Evolutionary conservation across 1,140 invertebrate genomes (phyloP).

Genomic region (Drosophila kurseongensis): DNA sequence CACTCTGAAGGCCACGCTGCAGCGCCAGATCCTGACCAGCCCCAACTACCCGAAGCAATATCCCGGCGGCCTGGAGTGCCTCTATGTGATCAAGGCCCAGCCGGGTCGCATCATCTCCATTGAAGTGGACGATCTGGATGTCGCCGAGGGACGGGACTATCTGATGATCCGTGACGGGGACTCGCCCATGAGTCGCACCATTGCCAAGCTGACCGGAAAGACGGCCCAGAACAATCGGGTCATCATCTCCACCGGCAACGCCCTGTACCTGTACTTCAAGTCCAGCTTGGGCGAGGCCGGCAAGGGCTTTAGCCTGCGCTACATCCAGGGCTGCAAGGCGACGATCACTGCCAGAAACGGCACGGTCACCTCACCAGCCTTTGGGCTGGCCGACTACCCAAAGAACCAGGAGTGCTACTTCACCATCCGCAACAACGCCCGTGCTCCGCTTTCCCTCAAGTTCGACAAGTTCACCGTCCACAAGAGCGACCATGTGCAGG

Average conservation of each 20-base stretch:
- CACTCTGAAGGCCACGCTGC: constrained; percentile 91
- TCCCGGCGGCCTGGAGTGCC: constrained; percentile 96
- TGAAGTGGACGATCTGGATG: constrained; percentile 95
- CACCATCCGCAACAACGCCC: constrained; percentile 92
- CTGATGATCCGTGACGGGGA: constrained; percentile 95
- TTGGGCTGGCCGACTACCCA: constrained; percentile 92
- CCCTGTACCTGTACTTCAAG: constrained; percentile 96
- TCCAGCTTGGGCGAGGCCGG: constrained; percentile 94
- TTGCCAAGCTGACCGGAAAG: constrained; percentile 93
- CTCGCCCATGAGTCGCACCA: constrained; percentile 92
- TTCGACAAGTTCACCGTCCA: constrained; percentile 95
- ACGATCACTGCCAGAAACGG: constrained; percentile 92
- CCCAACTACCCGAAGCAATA: constrained; percentile 96
- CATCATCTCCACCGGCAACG: constrained; percentile 95
- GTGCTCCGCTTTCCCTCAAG: constrained; percentile 93
- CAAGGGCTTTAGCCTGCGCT: constrained; percentile 96
- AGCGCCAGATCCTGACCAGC: constrained; percentile 93
- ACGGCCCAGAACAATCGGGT: constrained; percentile 92
- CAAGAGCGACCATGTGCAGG: constrained; percentile 94
- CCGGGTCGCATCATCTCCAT: constrained; percentile 94
- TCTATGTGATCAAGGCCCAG: constrained; percentile 96
- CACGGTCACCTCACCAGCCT: constrained; percentile 94
- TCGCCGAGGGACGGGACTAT: constrained; percentile 94
- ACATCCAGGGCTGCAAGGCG: constrained; percentile 94
- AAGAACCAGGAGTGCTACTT: constrained; percentile 96